Percentiles rank a stretch among this genome's conserved stretches.
Conservation (phyloP, 2,888 invertebrate species). For the Drosophila melanocephala region DNA sequence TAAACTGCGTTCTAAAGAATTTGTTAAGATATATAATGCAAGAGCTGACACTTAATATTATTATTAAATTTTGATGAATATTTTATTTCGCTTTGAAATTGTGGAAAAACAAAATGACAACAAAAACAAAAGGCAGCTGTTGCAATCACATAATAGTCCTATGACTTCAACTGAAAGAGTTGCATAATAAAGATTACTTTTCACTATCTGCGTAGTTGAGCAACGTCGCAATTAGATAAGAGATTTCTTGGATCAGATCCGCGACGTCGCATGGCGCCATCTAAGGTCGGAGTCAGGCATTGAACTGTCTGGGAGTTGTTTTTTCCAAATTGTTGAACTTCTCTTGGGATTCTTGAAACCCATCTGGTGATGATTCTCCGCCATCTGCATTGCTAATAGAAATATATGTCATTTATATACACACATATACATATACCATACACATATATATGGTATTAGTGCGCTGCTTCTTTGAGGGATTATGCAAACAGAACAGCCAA, state of each 20-base stretch:
- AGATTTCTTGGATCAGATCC: constrained; percentile 12
- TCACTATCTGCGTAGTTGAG: constrained; percentile 39
- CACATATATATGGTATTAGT: constrained; percentile 1
- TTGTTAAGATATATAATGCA: not conserved
- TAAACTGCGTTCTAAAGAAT: constrained; percentile 9
- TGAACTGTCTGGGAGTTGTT: constrained; percentile 66
- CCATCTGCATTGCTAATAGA: constrained; percentile 69
- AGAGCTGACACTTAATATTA: not conserved
- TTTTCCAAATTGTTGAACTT: constrained; percentile 63
- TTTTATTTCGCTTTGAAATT: not conserved
- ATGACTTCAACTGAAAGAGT: constrained; percentile 2
- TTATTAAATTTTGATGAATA: not conserved
- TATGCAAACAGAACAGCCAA: constrained; percentile 63
- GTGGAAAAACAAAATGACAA: not conserved
- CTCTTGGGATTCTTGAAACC: constrained; percentile 30
- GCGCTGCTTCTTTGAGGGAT: constrained; percentile 53
- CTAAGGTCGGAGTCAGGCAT: constrained; percentile 67
- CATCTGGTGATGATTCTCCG: constrained; percentile 24
- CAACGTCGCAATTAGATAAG: constrained; percentile 51
- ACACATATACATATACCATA: not conserved
- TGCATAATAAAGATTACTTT: constrained; percentile 24
- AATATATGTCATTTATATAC: constrained; percentile 3
- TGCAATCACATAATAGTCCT: not conserved
- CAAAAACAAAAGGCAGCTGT: not conserved
- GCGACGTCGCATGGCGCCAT: constrained; percentile 60